Conservation (phyloP, 2,797 vertebrate species). For the Trematocara caparti region DNA sequence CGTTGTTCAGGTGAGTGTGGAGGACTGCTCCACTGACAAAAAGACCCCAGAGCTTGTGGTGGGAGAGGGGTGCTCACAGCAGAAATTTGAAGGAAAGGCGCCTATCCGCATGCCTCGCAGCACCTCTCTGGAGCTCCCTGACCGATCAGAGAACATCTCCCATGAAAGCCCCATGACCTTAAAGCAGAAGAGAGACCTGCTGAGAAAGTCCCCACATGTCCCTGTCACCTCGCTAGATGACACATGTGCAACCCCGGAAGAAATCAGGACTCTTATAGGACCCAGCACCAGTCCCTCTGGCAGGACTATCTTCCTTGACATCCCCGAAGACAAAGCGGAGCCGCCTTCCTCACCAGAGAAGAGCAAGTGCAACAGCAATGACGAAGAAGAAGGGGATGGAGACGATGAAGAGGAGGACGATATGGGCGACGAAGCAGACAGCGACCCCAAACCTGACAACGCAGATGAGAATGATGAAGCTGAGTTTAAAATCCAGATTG, state of each 20-base stretch:
- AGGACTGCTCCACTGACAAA: slow-evolving; percentile 85
- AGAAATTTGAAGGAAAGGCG: slow-evolving; percentile 31
- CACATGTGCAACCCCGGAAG: slow-evolving; percentile 58
- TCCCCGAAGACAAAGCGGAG: slow-evolving; percentile 84
- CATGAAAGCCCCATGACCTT: slow-evolving; percentile 87
- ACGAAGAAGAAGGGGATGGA: slow-evolving; percentile 80
- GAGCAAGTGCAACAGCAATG: slow-evolving; percentile 78
- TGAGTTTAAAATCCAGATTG: slow-evolving; percentile 98
- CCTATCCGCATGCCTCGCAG: slow-evolving; percentile 53
- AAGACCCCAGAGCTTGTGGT: slow-evolving; percentile 63
- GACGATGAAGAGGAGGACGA: slow-evolving; percentile 86
- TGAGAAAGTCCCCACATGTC: slow-evolving; percentile 88
- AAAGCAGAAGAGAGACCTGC: slow-evolving; percentile 92
- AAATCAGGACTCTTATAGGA: slow-evolving; percentile 52
- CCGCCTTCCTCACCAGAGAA: slow-evolving; percentile 78
- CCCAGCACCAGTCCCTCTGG: slow-evolving; percentile 72
- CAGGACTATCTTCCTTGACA: slow-evolving; percentile 84
- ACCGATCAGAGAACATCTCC: slow-evolving; percentile 62
- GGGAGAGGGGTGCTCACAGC: slow-evolving; percentile 37
- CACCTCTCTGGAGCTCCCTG: slow-evolving; percentile 63
- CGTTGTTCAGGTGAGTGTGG: slow-evolving; percentile 88
- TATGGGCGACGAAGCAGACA: slow-evolving; percentile 82
- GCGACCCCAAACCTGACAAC: slow-evolving; percentile 78
- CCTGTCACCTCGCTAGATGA: slow-evolving; percentile 89
- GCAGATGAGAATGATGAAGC: slow-evolving; percentile 82